Evolutionary conservation across 2,797 vertebrate species (phyloP), one percentile per base, ranked within the genome.

Genomic region (Chiloscyllium punctatum): DNA sequence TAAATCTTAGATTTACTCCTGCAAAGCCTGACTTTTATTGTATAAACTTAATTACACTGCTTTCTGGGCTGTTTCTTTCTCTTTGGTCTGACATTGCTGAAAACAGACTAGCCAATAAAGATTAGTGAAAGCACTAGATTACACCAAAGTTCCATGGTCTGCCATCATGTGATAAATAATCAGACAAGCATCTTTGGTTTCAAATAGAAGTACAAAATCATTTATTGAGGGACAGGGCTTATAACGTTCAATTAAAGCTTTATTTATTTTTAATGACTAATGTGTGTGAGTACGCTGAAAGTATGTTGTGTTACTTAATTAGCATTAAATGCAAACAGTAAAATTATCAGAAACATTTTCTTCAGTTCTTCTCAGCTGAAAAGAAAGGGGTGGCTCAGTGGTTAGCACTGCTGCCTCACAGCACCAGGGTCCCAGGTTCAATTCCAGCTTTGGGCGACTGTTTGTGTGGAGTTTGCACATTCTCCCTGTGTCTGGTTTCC

Each of bases 1-100:
- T 97, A 88, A 99, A 98, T 96, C 98, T 98, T 97, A 99, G 97
- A 96, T 98, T 98, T 97, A 99, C 98, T 74, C 98, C 98, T 9
- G 98, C 98, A 97, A 99, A 99, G 96, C 99, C 97, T 97, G 98
- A 97, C 0, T 99, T 99, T 97, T 99, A 99, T 96, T 98, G 98
- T 37, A 98, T 97, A 97, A 99, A 99, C 96, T 99, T 99, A 96
- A 98, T 98, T 96, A 96, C 97, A 88, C 98, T 98, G 97, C 97
- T 97, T 84, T 98, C 97, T 0, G 98, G 98, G 23, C 97, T 98
- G 96, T 97, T 97, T 96, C 97, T 98, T 87, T 99, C 99, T 96
- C 97, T 98, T 0, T 98, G 97, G 96, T 97, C 98, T n/a, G 98
- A 97, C 98, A 99, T 98, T 97, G 98, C 97, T 0, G 57, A 98